Evolutionary conservation across 2,113 vertebrate species (phyloP).

Genomic region (Rhadina sibilatrix): DNA sequence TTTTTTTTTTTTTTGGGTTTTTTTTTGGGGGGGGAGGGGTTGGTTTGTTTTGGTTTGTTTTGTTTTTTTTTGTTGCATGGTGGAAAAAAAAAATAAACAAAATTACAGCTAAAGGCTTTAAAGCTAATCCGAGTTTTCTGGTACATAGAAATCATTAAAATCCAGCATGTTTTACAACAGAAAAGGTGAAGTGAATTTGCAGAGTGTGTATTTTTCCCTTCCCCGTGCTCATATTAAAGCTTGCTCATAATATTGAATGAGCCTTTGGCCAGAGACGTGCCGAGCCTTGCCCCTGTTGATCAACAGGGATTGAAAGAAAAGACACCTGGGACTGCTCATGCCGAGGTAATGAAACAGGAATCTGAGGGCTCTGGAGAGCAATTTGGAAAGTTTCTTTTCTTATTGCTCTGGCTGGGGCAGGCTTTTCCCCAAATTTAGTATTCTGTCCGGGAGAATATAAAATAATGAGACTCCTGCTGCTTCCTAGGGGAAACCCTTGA

Average conservation of each 20-base stretch:
- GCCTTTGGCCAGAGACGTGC: not conserved
- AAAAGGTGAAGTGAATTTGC: slow-evolving; percentile 39
- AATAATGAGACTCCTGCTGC: slow-evolving; percentile 45
- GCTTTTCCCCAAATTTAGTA: slow-evolving; percentile 40
- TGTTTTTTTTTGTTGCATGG: not conserved
- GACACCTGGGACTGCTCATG: not conserved
- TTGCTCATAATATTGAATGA: slow-evolving; percentile 7
- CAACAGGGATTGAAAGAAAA: slow-evolving; percentile 30
- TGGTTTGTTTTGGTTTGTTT: not conserved
- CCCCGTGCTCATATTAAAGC: not conserved
- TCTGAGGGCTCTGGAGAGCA: not conserved
- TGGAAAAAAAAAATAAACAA: not conserved
- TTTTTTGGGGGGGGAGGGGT: too few species aligned
- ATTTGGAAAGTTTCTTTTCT: slow-evolving; percentile 38
- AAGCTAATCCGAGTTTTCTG: not conserved
- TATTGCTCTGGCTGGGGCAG: not conserved
- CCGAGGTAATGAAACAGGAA: slow-evolving; percentile 42
- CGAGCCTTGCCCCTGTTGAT: not conserved
- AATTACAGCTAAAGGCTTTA: slow-evolving; percentile 5
- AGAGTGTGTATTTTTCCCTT: not conserved
- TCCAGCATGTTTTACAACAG: slow-evolving; percentile 21
- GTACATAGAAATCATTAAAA: slow-evolving; percentile 50
- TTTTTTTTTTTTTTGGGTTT: not conserved
- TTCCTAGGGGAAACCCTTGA: not conserved
- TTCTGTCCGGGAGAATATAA: slow-evolving; percentile 46